Evolutionary conservation across 2,888 invertebrate species (phyloP).

Genomic region (Dynastes grantii): DNA sequence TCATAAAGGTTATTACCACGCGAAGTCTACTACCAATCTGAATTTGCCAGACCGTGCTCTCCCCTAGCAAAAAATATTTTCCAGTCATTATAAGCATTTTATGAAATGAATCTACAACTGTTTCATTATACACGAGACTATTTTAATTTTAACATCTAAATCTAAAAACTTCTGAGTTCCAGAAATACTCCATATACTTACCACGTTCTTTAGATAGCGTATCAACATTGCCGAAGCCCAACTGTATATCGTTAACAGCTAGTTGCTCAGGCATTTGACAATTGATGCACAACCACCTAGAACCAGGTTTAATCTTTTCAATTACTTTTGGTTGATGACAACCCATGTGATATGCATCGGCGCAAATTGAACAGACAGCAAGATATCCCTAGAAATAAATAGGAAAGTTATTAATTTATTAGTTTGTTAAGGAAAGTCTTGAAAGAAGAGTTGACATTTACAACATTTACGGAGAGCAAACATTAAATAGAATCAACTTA

Average conservation of each 20-base stretch:
- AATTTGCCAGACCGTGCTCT: too few species aligned
- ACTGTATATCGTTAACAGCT: slow-evolving; percentile 67
- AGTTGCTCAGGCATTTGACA: slow-evolving; percentile 72
- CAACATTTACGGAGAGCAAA: neutral
- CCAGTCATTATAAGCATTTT: too few species aligned
- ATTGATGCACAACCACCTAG: slow-evolving; percentile 83
- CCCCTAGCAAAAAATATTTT: too few species aligned
- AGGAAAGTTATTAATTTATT: neutral
- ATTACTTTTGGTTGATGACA: slow-evolving; percentile 84
- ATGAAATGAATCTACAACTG: too few species aligned
- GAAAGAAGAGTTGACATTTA: too few species aligned
- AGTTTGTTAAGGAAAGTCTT: too few species aligned
- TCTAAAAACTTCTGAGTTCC: neutral
- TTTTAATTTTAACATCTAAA: too few species aligned
- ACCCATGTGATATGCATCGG: slow-evolving; percentile 86
- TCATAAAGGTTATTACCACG: too few species aligned
- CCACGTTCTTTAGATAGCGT: slow-evolving; percentile 22
- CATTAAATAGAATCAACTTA: slow-evolving; percentile 70
- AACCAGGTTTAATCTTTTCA: slow-evolving; percentile 74
- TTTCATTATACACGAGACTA: too few species aligned
- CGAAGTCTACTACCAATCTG: too few species aligned
- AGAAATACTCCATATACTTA: slow-evolving; percentile 1
- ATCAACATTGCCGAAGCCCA: slow-evolving; percentile 62
- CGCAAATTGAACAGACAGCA: slow-evolving; percentile 87
- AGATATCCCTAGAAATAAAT: slow-evolving; percentile 68